Evolutionary conservation across 2,888 invertebrate species (phyloP).

Genomic region (Pilophorus perplexus): DNA sequence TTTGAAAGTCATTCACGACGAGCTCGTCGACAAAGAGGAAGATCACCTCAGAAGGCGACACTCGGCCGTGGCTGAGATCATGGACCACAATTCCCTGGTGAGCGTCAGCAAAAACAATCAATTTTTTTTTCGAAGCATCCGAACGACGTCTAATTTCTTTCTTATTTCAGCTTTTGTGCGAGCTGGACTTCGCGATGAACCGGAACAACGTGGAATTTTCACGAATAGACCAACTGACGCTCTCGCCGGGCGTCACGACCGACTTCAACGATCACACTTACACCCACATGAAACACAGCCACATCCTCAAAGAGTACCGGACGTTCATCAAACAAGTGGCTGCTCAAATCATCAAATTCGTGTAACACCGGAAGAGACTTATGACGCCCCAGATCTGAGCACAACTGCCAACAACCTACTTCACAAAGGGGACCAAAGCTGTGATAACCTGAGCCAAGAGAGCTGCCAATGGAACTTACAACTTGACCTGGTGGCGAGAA

Average conservation of each 20-base stretch:
- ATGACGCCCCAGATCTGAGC: no score
- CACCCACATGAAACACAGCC: conserved; percentile 32
- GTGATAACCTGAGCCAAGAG: no score
- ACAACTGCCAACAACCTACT: no score
- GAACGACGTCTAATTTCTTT: not conserved
- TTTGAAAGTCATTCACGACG: conserved; percentile 38
- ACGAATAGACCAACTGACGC: conserved; percentile 29
- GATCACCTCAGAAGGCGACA: conserved; percentile 2
- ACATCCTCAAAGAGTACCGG: conserved; percentile 25
- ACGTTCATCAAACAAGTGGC: conserved; percentile 25
- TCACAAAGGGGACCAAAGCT: no score
- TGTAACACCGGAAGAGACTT: not conserved
- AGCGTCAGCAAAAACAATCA: not conserved
- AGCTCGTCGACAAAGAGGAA: conserved; percentile 13
- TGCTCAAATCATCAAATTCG: conserved; percentile 14
- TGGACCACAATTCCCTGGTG: conserved; percentile 25
- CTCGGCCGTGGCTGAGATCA: not conserved
- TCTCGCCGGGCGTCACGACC: conserved; percentile 1
- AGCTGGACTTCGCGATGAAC: conserved; percentile 35
- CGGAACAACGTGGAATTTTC: conserved; percentile 28
- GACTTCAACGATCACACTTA: conserved; percentile 11
- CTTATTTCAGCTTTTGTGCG: conserved; percentile 21
- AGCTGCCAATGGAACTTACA: no score
- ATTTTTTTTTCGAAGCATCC: not conserved
- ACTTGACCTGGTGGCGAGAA: no score